Evolutionary conservation across 2,888 invertebrate genomes (phyloP), one percentile per base, ranked within the genome.

Genomic region (Cryptocheilus praepositus): DNA sequence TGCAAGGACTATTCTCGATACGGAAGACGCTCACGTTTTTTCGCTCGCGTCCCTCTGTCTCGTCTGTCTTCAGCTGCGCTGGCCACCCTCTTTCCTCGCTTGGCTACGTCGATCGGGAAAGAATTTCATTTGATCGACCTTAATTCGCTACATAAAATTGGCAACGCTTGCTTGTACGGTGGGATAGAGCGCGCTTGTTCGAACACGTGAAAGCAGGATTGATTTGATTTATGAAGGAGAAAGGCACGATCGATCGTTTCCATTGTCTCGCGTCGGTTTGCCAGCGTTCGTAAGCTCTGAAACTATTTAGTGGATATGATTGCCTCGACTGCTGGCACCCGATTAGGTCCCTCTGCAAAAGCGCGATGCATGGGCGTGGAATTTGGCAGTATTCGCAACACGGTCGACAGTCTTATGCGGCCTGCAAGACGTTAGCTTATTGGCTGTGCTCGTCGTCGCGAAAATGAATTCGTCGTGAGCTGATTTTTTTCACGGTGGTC

Each of bases 131-230:
- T 21, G 49, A 57, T 57, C 21, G 63, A 44, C 52, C 49, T 65
- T 58, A 74, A 76, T 69, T 77, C 68, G 61, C 61, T 74, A 64
- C 55, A 56, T 25, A 51, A 61, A 70, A 71, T 69, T 67, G 71
- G 67, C 69, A 36, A 52, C 71, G 19, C 54, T 65, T 60, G 54
- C 28, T 66, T 3, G 52, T 58, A 51, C 52, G 45, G 51, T 44
- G 49, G 61, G 3, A 54, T n/a, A 25, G 19, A 54, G 54, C 22
- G 16, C 19, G n/a, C n/a, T n/a, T n/a, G n/a, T 45, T 21, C 58
- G 46, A 63, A 71, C 77, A 77, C 76, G 74, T 74, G 56, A 60
- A 52, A 15, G 46, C 45, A 18, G 64, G 58, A 51, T 65, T 74
- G 74, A 76, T 74, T 58, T 46, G 69, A 77, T 76, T 76, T 73